These are phyloP conservation scores for Atractosteus spatula DNA, from an alignment of 2,113 vertebrate genomes.

Conservation along the genomic window DNA sequence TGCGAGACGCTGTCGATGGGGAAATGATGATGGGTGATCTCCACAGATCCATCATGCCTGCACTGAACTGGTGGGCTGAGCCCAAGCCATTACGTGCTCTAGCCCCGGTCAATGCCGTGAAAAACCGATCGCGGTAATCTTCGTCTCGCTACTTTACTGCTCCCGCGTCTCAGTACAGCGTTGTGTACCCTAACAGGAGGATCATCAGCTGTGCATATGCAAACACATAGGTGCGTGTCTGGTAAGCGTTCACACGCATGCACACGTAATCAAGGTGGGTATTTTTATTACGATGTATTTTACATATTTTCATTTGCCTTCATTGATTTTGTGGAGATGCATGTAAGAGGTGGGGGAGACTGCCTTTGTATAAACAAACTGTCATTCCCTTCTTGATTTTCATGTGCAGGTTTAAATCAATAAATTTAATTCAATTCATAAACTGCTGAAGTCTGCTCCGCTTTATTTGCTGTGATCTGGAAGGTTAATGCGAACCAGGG, in stretches of 20 bases:
- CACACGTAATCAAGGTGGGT: slow-evolving; percentile 20
- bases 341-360: slow-evolving; percentile 27
- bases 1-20: slow-evolving; percentile 37
- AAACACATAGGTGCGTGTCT: not conserved
- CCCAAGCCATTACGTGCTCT: slow-evolving; percentile 50
- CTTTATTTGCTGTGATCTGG: slow-evolving; percentile 18
- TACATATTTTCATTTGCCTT: slow-evolving; percentile 23
- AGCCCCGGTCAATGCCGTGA: slow-evolving; percentile 49
- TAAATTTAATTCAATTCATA: slow-evolving; percentile 57
- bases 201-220: slow-evolving; percentile 12
- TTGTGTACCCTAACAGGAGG: slow-evolving; percentile 1
- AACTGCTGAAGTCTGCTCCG: slow-evolving; percentile 56
- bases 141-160: slow-evolving; percentile 42
- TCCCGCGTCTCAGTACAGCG: slow-evolving; percentile 36
- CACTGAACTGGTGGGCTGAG: slow-evolving; percentile 56
- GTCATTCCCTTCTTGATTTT: slow-evolving; percentile 33
- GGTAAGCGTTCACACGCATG: not conserved
- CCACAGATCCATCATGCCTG: slow-evolving; percentile 52
- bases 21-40: slow-evolving; percentile 51
- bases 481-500: too few species aligned
- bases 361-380: slow-evolving; percentile 39
- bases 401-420: slow-evolving; percentile 55
- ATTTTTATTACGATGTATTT: slow-evolving; percentile 29
- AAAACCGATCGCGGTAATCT: slow-evolving; percentile 47
- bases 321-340: slow-evolving; percentile 39